A percentile compares a stretch with the other conserved stretches of the same genome.
These are phyloP conservation scores for Bolborhynchus lineola DNA, from an alignment of 2,113 vertebrate genomes.

Conservation along the genomic window DNA sequence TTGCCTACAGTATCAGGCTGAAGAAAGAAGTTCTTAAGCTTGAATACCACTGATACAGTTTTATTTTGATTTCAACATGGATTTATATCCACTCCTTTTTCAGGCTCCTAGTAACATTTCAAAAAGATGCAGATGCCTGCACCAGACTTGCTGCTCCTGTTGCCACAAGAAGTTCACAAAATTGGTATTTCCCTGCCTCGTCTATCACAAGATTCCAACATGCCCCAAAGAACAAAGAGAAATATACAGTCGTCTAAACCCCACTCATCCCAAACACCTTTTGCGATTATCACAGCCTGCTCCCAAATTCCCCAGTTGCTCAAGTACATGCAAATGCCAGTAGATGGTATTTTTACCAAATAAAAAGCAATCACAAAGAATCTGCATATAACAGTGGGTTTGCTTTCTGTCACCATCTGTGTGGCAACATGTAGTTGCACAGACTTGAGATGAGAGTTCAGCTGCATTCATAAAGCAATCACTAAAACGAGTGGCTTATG, in stretches of 20 bases:
- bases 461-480: conserved; percentile 1
- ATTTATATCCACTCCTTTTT: not conserved
- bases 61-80: not conserved
- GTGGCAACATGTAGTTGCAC: not conserved
- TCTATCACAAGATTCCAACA: not conserved
- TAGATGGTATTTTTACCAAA: not conserved
- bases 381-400: not conserved
- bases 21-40: not conserved
- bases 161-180: not conserved
- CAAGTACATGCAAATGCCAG: not conserved
- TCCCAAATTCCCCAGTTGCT: not conserved
- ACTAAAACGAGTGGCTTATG: not conserved
- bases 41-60: not conserved
- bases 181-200: not conserved
- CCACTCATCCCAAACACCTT: not conserved
- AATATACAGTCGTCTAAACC: not conserved
- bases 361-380: not conserved
- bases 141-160: not conserved
- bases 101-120: not conserved
- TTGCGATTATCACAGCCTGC: not conserved
- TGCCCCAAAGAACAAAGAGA: not conserved
- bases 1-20: not conserved
- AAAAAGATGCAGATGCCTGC: not conserved
- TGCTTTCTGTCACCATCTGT: not conserved
- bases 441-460: conserved; percentile 4